These are phyloP conservation scores for Carduelis carduelis DNA, from an alignment of 2,797 vertebrate species.

Conservation along the genomic window DNA sequence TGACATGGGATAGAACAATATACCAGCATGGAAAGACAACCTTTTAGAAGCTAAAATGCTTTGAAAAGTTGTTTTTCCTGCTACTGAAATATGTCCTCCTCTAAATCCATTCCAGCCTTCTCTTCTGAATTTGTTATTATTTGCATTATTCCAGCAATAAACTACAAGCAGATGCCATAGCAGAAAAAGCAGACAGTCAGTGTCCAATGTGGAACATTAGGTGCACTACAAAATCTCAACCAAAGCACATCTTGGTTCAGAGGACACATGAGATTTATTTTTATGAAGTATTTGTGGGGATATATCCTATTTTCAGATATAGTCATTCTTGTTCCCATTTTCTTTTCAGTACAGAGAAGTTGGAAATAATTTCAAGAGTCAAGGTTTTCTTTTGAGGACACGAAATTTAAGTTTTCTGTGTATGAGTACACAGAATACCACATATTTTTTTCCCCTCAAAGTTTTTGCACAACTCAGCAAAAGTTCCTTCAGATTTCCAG, in stretches of 20 bases:
- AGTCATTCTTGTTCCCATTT: neutral
- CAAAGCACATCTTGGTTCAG: neutral
- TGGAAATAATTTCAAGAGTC: neutral
- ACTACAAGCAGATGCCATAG: neutral
- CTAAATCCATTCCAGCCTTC: neutral
- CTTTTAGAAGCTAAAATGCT: neutral
- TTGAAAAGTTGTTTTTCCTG: neutral
- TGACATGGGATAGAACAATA: neutral
- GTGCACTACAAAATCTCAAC: neutral
- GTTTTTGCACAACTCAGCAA: neutral
- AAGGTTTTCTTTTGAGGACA: neutral
- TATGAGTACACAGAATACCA: neutral
- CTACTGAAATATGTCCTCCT: neutral
- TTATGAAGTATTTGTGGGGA: neutral
- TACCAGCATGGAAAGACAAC: neutral
- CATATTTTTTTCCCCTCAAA: neutral
- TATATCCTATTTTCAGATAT: neutral
- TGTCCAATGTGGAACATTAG: neutral
- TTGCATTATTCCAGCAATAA: neutral
- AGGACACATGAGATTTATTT: neutral
- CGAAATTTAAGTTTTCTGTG: neutral
- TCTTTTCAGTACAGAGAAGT: neutral
- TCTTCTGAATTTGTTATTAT: neutral
- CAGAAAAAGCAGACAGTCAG: neutral
- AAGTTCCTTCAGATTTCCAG: neutral